Conservation (phyloP, 2,113 vertebrate species). For the Apus apus region DNA sequence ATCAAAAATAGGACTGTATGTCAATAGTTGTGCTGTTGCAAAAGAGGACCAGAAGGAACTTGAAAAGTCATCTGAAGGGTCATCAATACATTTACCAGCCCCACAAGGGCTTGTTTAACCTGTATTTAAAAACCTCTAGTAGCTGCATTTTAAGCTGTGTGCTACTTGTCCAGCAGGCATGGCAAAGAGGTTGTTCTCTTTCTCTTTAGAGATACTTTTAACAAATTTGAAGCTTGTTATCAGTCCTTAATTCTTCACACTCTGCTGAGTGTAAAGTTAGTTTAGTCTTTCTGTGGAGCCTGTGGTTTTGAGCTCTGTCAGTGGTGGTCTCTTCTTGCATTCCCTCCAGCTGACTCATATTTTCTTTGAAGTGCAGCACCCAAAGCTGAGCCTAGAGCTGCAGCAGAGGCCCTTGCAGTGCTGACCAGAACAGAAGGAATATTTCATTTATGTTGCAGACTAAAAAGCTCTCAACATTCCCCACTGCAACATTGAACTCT, state of each 20-base stretch:
- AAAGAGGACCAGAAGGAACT: background rate
- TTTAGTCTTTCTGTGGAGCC: background rate
- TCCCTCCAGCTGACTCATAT: background rate
- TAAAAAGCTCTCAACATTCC: background rate
- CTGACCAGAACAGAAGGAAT: background rate
- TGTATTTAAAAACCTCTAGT: background rate
- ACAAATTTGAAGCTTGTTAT: background rate
- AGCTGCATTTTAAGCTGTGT: background rate
- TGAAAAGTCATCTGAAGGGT: background rate
- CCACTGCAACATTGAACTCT: background rate
- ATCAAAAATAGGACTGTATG: background rate
- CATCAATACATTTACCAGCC: background rate
- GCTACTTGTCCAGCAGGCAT: background rate
- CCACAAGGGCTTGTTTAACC: background rate
- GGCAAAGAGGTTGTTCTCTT: background rate
- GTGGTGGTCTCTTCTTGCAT: background rate
- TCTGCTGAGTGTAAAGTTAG: background rate
- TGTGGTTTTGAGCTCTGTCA: background rate
- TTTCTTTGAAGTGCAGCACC: conserved; percentile 12
- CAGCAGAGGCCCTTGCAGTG: background rate
- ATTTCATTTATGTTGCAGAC: background rate
- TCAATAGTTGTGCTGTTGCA: background rate
- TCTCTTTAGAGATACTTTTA: background rate
- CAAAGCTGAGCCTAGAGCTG: background rate
- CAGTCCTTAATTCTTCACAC: background rate